phyloP scores from a whole-genome alignment of 1,140 invertebrate genomes.

The Lamellibrachia luymesi region DNA sequence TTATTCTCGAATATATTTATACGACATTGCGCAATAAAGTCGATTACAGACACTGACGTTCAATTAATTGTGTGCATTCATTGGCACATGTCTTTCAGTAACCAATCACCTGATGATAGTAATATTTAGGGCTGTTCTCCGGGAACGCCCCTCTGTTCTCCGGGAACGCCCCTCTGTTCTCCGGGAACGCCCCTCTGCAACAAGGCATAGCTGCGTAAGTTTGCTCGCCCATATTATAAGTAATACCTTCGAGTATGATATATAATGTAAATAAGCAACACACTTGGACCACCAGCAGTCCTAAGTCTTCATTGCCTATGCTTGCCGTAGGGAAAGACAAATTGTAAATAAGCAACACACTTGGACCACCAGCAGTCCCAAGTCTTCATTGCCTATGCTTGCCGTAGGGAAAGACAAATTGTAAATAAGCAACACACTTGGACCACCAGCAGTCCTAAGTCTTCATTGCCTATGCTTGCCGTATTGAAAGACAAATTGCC shows the following conservation, averaged over 20 bases:
- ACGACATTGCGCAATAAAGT: not conserved
- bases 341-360: too few relatives aligned
- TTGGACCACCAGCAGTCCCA: too few relatives aligned
- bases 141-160: not conserved
- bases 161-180: not conserved
- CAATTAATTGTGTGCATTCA: not conserved
- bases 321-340: not conserved
- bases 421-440: not conserved
- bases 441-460: not conserved
- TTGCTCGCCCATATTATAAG: not conserved
- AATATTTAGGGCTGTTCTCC: not conserved
- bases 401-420: too few relatives aligned
- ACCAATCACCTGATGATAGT: not conserved
- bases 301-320: too few relatives aligned
- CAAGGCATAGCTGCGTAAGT: too few relatives aligned
- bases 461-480: not conserved
- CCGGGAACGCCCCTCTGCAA: not conserved
- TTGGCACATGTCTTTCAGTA: not conserved
- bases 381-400: not conserved
- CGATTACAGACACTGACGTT: not conserved
- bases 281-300: too few relatives aligned
- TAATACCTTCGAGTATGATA: not conserved
- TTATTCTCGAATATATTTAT: not conserved
- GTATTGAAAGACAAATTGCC: not conserved
- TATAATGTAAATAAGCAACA: too few relatives aligned